Conservation (phyloP, 2,113 vertebrate species). For the Pithys albifrons region DNA sequence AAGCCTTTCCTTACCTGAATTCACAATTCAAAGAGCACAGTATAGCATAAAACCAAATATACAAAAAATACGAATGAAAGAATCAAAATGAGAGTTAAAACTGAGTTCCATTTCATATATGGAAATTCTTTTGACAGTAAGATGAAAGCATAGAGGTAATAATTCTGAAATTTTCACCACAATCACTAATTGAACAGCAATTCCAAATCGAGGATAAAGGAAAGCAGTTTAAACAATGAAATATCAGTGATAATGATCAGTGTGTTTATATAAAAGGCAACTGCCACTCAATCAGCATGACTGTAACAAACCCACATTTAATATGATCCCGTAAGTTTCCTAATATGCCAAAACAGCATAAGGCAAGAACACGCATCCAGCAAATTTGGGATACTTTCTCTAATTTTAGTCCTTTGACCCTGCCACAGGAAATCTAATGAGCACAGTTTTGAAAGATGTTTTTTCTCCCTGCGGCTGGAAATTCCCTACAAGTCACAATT, state of each 20-base stretch:
- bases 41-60: background rate
- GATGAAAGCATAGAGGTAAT: background rate
- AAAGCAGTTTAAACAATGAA: background rate
- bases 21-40: background rate
- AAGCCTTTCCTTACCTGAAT: background rate
- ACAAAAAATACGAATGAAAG: background rate
- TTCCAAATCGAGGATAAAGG: background rate
- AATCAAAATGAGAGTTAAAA: background rate
- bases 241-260: background rate
- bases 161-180: background rate
- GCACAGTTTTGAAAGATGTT: background rate
- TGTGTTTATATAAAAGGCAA: background rate
- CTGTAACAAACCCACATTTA: background rate
- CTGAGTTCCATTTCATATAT: background rate
- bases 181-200: background rate
- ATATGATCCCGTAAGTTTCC: background rate
- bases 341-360: background rate
- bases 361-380: background rate
- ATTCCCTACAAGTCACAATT: background rate
- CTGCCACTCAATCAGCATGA: background rate
- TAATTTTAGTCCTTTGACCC: background rate
- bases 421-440: background rate
- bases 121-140: background rate
- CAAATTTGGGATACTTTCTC: background rate
- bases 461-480: background rate